Evolutionary conservation across 2,797 vertebrate genomes (phyloP), one percentile per base, ranked within the genome.

Genomic region (Sebastes nivosus): DNA sequence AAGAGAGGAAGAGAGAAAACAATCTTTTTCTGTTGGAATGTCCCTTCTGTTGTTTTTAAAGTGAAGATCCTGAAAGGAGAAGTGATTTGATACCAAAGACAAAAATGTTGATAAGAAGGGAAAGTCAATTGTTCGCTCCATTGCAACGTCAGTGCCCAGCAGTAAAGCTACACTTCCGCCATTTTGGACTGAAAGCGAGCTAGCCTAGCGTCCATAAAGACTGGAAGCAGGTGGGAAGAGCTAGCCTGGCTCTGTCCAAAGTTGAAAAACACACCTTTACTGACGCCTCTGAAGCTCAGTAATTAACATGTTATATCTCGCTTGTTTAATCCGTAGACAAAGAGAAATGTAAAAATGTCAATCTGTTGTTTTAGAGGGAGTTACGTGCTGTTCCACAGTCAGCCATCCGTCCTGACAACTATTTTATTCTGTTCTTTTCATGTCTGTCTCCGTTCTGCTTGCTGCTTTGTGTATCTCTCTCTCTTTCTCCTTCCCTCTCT

Each of bases 111-210:
- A 46, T 46, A 1, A 46, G 42, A 46, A 42, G 38, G 0, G 38
- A 42, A 42, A 46, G 0, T 46, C 16, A 46, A 46, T 46, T 42
- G 38, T 42, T 38, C 0, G 1, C 36, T 5, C 38, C 38, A 42
- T 1, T 42, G 38, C 38, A 42, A 42, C 38, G 0, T 42, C 13
- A 42, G 14, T 0, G 38, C 6, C 38, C 38, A 13, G 13, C 0
- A 42, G 38, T 0, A 42, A 0, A 42, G 38, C 13, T 42, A 42
- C 38, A 0, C 5, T 0, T 42, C 36, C 12, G 0, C 36, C 36
- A 5, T 42, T 42, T 42, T 42, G 38, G 0, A 42, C 38, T 42
- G 38, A 42, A 42, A 42, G 38, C 38, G 38, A 42, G 13, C 5
- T 50, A 12, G 61, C 66, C 25, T 65, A 83, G 58, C 66, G 65